Evolutionary conservation across 2,113 vertebrate species (phyloP), one percentile per base, ranked within the genome.

Genomic region (Mesocricetus auratus): DNA sequence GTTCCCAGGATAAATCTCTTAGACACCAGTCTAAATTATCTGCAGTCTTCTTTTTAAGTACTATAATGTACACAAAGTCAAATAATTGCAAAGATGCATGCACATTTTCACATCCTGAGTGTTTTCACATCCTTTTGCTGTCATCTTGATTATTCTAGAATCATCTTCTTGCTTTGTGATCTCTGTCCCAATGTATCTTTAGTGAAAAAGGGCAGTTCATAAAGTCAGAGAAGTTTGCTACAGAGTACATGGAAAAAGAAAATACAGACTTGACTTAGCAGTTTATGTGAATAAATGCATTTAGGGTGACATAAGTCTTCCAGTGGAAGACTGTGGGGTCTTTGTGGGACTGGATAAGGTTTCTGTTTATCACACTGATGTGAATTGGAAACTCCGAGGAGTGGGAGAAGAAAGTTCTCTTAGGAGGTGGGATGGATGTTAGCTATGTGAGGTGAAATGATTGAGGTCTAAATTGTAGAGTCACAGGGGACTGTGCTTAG

Each of bases 21-120:
- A 71, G 74, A 1, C 26, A 3, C 39, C 3, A 26, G 31, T 36
- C 69, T 71, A 13, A 45, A 3, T 17, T 31, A 0, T 3, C 39
- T n/a, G 26, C 31, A 13, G 0, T 17, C 42, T n/a, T 39, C 39
- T 39, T 73, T 47, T 17, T 3, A 0, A 7, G 7, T 1, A 21
- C 22, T 7, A 7, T 62, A 6, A 0, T 13, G 16, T 71, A 31
- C 1, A 17, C 5, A 0, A 19, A 15, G 3, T 7, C 19, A 42
- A 24, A 45, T 22, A 33, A 29, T 1, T 42, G 42, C 13, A 53
- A 78, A 26, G 2, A 10, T 10, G 2, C 0, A 11, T 1, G 19
- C 15, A 6, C 0, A 11, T 15, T 56, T 78, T 26, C 29, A 33
- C 73, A 10, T 10, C 2, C 2, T 15, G 42, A 17, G 13, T 1